phyloP scores from a whole-genome alignment of 1,140 invertebrate genomes.

The Diorhabda carinulata region DNA sequence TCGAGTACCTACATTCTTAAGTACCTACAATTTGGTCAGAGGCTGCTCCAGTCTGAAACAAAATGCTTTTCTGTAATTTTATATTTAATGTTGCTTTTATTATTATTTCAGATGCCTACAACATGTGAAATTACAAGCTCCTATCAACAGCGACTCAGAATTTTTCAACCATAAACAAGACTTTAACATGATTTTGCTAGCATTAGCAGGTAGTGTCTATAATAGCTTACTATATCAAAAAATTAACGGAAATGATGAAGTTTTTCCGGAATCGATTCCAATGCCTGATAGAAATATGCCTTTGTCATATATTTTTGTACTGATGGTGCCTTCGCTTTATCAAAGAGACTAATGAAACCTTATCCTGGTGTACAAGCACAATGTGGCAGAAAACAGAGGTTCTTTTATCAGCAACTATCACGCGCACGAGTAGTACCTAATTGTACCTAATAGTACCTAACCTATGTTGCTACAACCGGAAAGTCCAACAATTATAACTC shows the following conservation, averaged over 20 bases:
- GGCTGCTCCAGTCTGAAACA: not conserved
- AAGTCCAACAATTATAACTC: conserved; percentile 31
- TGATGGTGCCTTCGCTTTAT: not conserved
- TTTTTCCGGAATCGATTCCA: conserved; percentile 1
- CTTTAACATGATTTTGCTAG: conserved; percentile 52
- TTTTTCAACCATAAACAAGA: conserved; percentile 54
- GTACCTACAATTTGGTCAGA: not conserved
- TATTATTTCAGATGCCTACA: not conserved
- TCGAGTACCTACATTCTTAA: not conserved
- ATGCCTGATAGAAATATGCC: not conserved
- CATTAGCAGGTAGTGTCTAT: conserved; percentile 50
- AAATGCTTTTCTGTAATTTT: not conserved
- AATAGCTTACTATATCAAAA: conserved; percentile 18
- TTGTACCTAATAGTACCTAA: not conserved
- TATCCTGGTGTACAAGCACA: not conserved
- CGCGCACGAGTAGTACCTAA: not conserved
- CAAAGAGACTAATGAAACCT: not conserved
- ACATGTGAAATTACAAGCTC: not conserved
- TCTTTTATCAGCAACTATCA: conserved; percentile 4
- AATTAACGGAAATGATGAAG: not conserved
- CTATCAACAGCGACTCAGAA: conserved; percentile 36
- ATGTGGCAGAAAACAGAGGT: not conserved
- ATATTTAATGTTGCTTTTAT: not conserved
- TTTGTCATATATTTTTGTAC: conserved; percentile 1
- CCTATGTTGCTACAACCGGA: conserved; percentile 37